Evolutionary conservation across 2,113 vertebrate genomes (phyloP).

Genomic region (Burhinus bistriatus): DNA sequence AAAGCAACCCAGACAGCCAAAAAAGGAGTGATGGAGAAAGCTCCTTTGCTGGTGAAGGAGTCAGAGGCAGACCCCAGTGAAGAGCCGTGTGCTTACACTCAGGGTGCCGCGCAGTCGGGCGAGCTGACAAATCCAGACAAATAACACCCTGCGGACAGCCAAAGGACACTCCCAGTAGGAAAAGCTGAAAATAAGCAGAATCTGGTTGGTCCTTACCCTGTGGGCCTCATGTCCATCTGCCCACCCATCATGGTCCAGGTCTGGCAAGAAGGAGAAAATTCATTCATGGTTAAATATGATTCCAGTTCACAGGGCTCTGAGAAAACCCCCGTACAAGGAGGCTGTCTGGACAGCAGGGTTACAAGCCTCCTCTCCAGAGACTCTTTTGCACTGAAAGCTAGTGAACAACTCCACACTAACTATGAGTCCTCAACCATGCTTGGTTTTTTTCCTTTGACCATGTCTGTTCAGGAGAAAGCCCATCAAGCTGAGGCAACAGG

Average conservation of each 20-base stretch:
- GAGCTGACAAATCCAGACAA: not conserved
- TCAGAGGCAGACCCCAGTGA: not conserved
- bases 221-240: not conserved
- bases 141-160: not conserved
- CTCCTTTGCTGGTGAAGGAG: not conserved
- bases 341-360: not conserved
- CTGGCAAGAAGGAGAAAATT: not conserved
- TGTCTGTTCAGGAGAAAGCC: not conserved
- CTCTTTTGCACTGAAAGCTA: not conserved
- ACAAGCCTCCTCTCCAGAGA: not conserved
- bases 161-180: not conserved
- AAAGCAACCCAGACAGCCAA: not conserved
- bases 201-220: not conserved
- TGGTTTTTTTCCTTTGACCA: not conserved
- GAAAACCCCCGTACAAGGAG: not conserved
- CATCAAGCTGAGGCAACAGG: not conserved
- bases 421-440: not conserved
- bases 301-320: not conserved
- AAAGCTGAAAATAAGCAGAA: not conserved
- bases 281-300: not conserved
- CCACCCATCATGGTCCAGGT: not conserved
- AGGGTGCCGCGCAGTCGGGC: not conserved
- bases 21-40: not conserved
- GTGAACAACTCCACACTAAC: not conserved
- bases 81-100: not conserved